phyloP scores from a whole-genome alignment of 2,888 invertebrate species.

The Allacma fusca region DNA sequence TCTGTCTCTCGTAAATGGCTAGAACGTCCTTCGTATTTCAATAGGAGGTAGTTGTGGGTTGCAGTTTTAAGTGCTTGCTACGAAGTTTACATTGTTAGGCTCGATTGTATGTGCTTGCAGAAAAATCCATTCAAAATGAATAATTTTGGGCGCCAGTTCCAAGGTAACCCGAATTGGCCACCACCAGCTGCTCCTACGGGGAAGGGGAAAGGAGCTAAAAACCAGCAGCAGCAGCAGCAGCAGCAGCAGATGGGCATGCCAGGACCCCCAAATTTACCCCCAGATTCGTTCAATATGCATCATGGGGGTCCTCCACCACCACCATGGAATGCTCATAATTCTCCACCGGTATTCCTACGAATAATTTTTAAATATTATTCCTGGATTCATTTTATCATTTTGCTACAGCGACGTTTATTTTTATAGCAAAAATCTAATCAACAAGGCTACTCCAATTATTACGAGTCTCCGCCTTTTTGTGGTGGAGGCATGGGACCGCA shows the following conservation, averaged over 20 bases:
- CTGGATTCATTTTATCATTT: too few species aligned
- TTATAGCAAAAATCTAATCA: constrained; percentile 54
- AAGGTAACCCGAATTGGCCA: constrained; percentile 60
- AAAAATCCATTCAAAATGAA: constrained; percentile 91
- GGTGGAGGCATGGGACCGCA: constrained; percentile 48
- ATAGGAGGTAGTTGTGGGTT: constrained; percentile 5
- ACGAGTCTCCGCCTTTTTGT: constrained; percentile 54
- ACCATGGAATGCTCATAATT: constrained; percentile 59
- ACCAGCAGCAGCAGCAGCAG: constrained; percentile 36
- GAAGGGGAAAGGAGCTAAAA: constrained; percentile 61
- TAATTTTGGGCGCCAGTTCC: constrained; percentile 70
- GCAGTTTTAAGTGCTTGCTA: constrained; percentile 17
- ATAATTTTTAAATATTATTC: neutral
- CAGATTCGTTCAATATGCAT: constrained; percentile 59
- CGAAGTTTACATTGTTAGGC: constrained; percentile 23
- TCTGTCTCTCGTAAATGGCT: neutral
- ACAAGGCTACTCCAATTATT: constrained; percentile 60
- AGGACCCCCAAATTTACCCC: constrained; percentile 58
- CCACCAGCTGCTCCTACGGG: constrained; percentile 52
- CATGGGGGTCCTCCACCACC: constrained; percentile 51
- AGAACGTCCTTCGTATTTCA: neutral
- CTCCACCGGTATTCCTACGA: constrained; percentile 52
- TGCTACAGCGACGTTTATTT: too few species aligned
- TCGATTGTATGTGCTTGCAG: constrained; percentile 66
- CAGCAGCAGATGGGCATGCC: constrained; percentile 47